These are phyloP conservation scores for Myotis yumanensis DNA, from an alignment of 2,113 vertebrate species.

Conservation along the genomic window DNA sequence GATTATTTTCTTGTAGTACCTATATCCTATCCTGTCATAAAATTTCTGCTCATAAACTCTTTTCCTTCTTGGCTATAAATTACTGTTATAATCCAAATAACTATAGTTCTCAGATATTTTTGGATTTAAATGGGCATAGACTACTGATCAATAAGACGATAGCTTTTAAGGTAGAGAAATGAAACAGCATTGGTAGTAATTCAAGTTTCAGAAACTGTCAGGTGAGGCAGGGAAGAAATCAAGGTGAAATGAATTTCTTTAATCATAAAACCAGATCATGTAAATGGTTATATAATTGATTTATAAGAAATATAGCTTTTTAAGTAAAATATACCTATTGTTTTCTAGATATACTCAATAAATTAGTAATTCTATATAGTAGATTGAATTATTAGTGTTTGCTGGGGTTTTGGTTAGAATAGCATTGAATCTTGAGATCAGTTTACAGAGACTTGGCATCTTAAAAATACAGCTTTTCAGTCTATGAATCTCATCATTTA, in stretches of 20 bases:
- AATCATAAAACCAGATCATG: neutral
- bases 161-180: neutral
- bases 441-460: neutral
- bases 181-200: neutral
- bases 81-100: neutral
- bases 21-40: neutral
- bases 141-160: neutral
- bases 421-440: neutral
- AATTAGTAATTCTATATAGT: neutral
- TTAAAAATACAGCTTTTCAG: neutral
- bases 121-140: neutral
- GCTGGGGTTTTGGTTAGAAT: neutral
- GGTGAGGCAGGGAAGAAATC: neutral
- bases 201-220: neutral
- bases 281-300: neutral
- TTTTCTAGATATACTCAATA: neutral
- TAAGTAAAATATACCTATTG: neutral
- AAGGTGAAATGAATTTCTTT: neutral
- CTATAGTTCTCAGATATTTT: neutral
- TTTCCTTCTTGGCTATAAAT: neutral
- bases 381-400: neutral
- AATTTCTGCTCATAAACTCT: neutral
- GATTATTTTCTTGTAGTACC: neutral
- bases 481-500: neutral
- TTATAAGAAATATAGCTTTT: neutral